Conservation (phyloP, 2,113 vertebrate genomes). For the Cranoglanis bouderius region DNA sequence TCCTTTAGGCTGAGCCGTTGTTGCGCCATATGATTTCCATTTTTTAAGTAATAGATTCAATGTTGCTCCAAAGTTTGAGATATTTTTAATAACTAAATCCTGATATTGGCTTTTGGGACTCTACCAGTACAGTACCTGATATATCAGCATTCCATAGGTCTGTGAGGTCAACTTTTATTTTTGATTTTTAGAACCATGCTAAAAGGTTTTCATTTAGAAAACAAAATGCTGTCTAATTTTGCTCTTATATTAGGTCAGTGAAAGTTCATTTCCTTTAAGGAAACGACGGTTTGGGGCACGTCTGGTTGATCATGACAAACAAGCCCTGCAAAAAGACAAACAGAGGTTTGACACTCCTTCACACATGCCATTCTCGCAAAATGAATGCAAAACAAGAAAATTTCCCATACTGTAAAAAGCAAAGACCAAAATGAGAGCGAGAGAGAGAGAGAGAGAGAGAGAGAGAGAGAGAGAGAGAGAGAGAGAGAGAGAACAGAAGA, state of each 20-base stretch:
- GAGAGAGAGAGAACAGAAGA: background rate
- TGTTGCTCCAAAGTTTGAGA: background rate
- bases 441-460: conserved; percentile 10
- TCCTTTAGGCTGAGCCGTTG: background rate
- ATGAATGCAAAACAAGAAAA: conserved; percentile 23
- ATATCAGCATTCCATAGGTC: background rate
- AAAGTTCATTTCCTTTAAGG: conserved; percentile 70
- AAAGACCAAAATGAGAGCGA: background rate
- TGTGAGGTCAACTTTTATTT: background rate
- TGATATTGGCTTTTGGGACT: background rate
- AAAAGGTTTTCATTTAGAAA: background rate
- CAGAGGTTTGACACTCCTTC: conserved; percentile 27
- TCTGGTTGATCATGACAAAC: conserved; percentile 70
- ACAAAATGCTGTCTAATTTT: conserved; percentile 2
- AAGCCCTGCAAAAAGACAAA: conserved; percentile 61
- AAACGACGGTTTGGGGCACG: conserved; percentile 73
- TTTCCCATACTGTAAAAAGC: conserved; percentile 19
- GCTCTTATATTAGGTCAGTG: conserved; percentile 63
- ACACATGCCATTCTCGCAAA: conserved; percentile 28
- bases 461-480: background rate
- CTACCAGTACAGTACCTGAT: background rate
- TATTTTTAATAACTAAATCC: background rate
- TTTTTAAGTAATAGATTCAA: background rate
- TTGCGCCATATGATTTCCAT: background rate
- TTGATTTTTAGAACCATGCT: background rate